phyloP scores from a whole-genome alignment of 2,888 invertebrate genomes.

The Mesorhabditis spiculigera region DNA sequence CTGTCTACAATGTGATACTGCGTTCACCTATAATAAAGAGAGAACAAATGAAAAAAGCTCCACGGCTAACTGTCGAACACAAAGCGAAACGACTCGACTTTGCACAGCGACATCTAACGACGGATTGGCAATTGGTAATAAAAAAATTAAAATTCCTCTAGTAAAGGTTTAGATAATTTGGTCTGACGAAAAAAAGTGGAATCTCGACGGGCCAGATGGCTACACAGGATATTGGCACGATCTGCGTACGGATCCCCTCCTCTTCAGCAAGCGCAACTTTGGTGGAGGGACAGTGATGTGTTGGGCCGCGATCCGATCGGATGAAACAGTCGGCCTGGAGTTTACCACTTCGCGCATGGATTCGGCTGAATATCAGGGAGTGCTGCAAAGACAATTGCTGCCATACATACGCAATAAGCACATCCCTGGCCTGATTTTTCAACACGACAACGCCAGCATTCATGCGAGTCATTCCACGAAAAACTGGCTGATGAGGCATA shows the following conservation, averaged over 20 bases:
- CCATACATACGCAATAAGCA: slow-evolving; percentile 20
- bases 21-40: too few species aligned
- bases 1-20: too few species aligned
- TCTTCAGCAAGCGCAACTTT: slow-evolving; percentile 25
- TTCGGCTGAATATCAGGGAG: slow-evolving; percentile 12
- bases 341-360: slow-evolving; percentile 15
- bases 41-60: too few species aligned
- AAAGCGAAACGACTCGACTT: too few species aligned
- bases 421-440: slow-evolving; percentile 10
- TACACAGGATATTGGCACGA: slow-evolving; percentile 32
- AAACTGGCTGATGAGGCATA: not conserved
- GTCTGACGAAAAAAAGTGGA: slow-evolving; percentile 44
- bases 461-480: slow-evolving; percentile 12
- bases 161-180: too few species aligned
- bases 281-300: slow-evolving; percentile 41
- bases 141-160: too few species aligned
- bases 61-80: too few species aligned
- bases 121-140: too few species aligned
- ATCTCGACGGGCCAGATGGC: slow-evolving; percentile 41
- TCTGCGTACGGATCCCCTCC: slow-evolving; percentile 25
- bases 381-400: slow-evolving; percentile 14
- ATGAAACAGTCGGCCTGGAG: slow-evolving; percentile 3
- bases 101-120: too few species aligned
- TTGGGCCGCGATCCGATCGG: slow-evolving; percentile 25
- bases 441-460: slow-evolving; percentile 28